Conservation (phyloP, 2,888 invertebrate species). For the Oxyscelio sp. region DNA sequence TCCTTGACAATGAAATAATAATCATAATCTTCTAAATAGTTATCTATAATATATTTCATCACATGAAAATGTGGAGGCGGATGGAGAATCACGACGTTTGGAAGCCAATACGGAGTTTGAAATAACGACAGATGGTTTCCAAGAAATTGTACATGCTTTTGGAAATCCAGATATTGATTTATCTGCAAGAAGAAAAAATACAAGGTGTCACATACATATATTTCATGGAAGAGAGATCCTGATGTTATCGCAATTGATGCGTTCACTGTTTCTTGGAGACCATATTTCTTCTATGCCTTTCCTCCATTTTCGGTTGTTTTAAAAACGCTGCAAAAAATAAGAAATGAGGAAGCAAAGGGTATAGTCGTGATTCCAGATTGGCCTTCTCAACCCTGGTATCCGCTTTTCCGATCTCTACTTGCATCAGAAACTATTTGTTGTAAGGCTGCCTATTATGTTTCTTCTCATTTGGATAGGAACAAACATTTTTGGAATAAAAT, state of each 20-base stretch:
- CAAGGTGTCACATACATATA: neutral
- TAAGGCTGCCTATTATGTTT: too few species aligned
- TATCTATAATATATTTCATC: conserved; percentile 96
- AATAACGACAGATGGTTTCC: neutral
- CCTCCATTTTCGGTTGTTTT: neutral
- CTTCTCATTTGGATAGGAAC: too few species aligned
- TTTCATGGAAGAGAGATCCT: neutral
- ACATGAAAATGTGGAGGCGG: conserved; percentile 91
- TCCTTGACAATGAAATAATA: conserved; percentile 97
- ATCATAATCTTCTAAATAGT: conserved; percentile 96
- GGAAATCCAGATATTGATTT: neutral
- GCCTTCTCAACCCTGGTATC: too few species aligned
- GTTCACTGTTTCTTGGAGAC: neutral
- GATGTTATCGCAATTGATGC: neutral
- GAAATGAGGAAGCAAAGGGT: too few species aligned
- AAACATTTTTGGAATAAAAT: too few species aligned
- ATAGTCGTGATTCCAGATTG: too few species aligned
- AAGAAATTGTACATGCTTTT: neutral
- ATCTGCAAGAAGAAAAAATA: neutral
- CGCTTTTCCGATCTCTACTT: too few species aligned
- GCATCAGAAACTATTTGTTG: too few species aligned
- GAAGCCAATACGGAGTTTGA: neutral
- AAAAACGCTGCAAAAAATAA: too few species aligned
- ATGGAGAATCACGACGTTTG: neutral
- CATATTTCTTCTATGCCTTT: neutral